Percentiles rank a stretch among this genome's conserved stretches.
phyloP scores from a whole-genome alignment of 2,888 invertebrate species.

The Mactromeris polynyma region DNA sequence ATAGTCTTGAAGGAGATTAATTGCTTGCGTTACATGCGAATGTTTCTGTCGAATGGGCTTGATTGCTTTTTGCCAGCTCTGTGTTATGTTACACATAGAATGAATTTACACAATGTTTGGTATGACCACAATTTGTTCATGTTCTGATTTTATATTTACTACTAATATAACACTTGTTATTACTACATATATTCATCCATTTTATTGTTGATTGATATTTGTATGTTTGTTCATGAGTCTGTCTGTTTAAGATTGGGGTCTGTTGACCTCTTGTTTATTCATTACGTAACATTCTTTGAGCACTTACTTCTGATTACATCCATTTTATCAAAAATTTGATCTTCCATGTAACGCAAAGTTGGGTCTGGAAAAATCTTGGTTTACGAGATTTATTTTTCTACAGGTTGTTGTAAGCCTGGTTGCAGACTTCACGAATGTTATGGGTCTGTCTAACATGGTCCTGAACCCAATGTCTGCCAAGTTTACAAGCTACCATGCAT shows the following conservation, averaged over 20 bases:
- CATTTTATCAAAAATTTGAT: background rate
- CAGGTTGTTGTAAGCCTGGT: background rate
- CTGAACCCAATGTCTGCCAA: no score
- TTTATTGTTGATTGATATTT: background rate
- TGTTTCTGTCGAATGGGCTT: background rate
- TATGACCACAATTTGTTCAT: background rate
- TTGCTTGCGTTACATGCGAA: constrained; percentile 12
- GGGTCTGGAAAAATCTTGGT: no score
- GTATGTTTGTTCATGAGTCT: background rate
- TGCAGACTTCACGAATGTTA: background rate
- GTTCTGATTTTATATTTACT: background rate
- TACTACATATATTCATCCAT: background rate
- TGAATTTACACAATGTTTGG: background rate
- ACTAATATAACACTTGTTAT: background rate
- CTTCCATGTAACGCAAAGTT: no score
- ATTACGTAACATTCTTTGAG: background rate
- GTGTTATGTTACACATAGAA: background rate
- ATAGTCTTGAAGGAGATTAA: background rate
- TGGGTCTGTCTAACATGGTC: no score
- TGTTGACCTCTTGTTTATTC: background rate
- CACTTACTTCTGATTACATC: background rate
- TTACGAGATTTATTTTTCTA: no score
- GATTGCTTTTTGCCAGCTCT: background rate
- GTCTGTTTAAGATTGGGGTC: background rate
- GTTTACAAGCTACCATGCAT: no score